These are phyloP conservation scores for Zaprionus nigranus DNA, from an alignment of 1,140 invertebrate genomes.

Conservation along the genomic window DNA sequence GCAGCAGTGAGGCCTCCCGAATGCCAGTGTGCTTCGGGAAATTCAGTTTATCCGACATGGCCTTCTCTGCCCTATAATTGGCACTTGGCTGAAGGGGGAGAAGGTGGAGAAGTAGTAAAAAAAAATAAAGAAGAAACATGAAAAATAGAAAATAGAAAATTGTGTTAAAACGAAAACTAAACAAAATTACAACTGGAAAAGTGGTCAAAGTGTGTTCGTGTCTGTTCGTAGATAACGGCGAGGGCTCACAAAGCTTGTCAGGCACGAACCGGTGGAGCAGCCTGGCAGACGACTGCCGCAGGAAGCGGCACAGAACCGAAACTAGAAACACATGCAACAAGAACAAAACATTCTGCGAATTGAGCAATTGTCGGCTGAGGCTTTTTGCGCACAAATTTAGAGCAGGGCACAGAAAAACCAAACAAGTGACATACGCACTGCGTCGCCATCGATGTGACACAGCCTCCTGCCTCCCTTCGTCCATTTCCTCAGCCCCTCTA, in stretches of 20 bases:
- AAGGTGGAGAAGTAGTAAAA: constrained; percentile 38
- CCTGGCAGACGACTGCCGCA: constrained; percentile 56
- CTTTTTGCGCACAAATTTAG: constrained; percentile 66
- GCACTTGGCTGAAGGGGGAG: constrained; percentile 85
- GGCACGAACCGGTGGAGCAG: neutral
- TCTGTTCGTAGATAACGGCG: constrained; percentile 43
- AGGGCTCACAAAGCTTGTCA: constrained; percentile 72
- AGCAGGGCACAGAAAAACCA: constrained; percentile 52
- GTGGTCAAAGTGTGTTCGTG: constrained; percentile 17
- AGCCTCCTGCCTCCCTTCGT: neutral
- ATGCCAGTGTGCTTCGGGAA: constrained; percentile 88
- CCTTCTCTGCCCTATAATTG: constrained; percentile 85
- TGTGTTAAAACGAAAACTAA: constrained; percentile 74
- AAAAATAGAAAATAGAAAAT: constrained; percentile 63
- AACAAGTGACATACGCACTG: constrained; percentile 80
- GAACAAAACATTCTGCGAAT: constrained; percentile 63
- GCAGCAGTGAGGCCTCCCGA: constrained; percentile 93
- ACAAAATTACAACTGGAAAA: constrained; percentile 72
- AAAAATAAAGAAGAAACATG: constrained; percentile 32
- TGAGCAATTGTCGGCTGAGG: constrained; percentile 72
- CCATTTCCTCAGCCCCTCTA: neutral
- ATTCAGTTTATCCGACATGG: constrained; percentile 85
- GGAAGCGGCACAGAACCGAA: constrained; percentile 48
- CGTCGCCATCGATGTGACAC: constrained; percentile 60
- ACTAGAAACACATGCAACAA: constrained; percentile 25